Percentiles rank a stretch among this genome's conserved stretches.
These are phyloP conservation scores for Nomada hirtipes DNA, from an alignment of 2,888 invertebrate genomes.

Conservation along the genomic window DNA sequence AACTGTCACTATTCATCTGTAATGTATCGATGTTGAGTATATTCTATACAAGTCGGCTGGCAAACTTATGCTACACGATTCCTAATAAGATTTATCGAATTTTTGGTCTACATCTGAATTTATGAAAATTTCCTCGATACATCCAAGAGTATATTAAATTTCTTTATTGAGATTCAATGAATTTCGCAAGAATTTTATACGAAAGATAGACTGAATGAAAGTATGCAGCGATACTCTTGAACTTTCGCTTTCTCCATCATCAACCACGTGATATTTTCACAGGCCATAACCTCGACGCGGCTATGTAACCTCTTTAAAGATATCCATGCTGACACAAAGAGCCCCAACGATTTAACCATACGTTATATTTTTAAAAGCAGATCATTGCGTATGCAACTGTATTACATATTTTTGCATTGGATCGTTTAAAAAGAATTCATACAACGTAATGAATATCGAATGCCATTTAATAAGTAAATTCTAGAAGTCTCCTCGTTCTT, in stretches of 20 bases:
- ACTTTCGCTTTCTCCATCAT: constrained; percentile 46
- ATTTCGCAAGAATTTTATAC: constrained; percentile 20
- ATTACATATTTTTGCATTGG: too few relatives aligned
- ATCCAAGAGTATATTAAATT: neutral
- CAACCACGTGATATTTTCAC: constrained; percentile 48
- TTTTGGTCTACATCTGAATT: neutral
- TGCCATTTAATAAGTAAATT: neutral
- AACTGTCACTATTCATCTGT: neutral
- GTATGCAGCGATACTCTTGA: neutral
- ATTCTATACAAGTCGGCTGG: neutral
- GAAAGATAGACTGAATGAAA: constrained; percentile 5
- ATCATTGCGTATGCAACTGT: too few relatives aligned
- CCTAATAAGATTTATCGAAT: neutral
- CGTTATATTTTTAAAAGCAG: neutral
- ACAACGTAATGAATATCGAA: neutral
- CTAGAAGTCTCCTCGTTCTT: too few relatives aligned
- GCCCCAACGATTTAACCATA: neutral
- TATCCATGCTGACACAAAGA: neutral
- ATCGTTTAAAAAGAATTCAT: neutral
- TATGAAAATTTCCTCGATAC: neutral
- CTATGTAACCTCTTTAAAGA: constrained; percentile 2
- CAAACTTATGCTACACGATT: neutral
- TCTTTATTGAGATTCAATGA: neutral
- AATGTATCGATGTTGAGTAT: neutral
- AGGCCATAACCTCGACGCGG: constrained; percentile 36